Percentiles rank a stretch among this genome's conserved stretches.
phyloP scores from a whole-genome alignment of 1,140 invertebrate species.

The Lepidurus arcticus region DNA sequence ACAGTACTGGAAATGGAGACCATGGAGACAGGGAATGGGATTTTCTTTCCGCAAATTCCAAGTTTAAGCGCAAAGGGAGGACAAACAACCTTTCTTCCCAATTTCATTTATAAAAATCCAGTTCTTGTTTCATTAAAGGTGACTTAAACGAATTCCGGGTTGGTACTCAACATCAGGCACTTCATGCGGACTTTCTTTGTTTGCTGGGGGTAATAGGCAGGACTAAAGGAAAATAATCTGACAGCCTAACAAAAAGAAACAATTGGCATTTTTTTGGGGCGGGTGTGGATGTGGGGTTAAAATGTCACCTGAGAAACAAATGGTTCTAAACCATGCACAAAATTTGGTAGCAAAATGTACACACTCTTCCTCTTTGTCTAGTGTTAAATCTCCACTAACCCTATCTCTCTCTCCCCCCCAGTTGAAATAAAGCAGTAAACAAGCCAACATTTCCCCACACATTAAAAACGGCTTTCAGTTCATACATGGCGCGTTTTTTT shows the following conservation, averaged over 20 bases:
- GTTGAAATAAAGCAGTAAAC: not conserved
- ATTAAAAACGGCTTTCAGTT: too few relatives aligned
- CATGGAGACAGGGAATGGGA: not conserved
- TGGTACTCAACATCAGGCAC: conserved; percentile 16
- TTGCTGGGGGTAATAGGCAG: conserved; percentile 24
- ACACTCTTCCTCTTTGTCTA: not conserved
- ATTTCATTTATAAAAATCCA: not conserved
- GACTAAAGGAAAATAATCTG: conserved; percentile 6
- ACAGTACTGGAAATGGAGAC: conserved; percentile 13
- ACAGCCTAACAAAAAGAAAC: conserved; percentile 10
- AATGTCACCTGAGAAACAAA: conserved; percentile 23
- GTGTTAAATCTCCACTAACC: not conserved
- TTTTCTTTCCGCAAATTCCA: not conserved
- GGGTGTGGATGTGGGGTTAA: conserved; percentile 7
- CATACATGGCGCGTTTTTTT: too few relatives aligned
- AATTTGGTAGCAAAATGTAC: not conserved
- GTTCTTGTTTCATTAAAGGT: not conserved
- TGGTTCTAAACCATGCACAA: not conserved
- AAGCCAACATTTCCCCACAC: too few relatives aligned
- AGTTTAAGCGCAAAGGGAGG: too few relatives aligned
- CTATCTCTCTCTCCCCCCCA: not conserved
- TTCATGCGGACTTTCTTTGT: conserved; percentile 13
- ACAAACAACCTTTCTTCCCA: not conserved
- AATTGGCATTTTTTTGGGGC: conserved; percentile 5
- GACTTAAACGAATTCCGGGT: conserved; percentile 10